These are phyloP conservation scores for Bedellia somnulentella DNA, from an alignment of 2,888 invertebrate species.

Conservation along the genomic window DNA sequence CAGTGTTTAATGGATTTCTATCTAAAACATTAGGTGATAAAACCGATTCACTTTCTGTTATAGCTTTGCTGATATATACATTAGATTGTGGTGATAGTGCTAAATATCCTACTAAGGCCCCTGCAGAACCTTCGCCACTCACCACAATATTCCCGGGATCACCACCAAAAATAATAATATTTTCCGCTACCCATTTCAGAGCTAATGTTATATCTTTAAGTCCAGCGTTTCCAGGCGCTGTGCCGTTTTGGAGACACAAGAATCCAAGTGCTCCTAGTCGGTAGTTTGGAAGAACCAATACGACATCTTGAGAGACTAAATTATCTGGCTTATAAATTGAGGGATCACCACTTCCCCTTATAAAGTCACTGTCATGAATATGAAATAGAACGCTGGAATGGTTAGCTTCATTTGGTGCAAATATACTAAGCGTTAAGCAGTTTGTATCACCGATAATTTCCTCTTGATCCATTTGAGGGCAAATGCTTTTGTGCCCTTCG, in stretches of 20 bases:
- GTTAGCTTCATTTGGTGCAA: conserved; percentile 17
- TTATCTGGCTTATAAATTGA: conserved; percentile 32
- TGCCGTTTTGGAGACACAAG: conserved; percentile 26
- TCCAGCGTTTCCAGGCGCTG: conserved; percentile 38
- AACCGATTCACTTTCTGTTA: conserved; percentile 35
- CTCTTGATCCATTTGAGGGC: conserved; percentile 24
- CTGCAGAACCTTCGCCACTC: conserved; percentile 33
- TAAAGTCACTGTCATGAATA: conserved; percentile 37
- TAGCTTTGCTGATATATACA: conserved; percentile 26
- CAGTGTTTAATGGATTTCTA: conserved; percentile 20
- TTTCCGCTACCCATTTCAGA: conserved; percentile 29
- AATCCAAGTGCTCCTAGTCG: conserved; percentile 42
- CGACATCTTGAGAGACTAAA: conserved; percentile 23
- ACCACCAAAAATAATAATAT: conserved; percentile 34
- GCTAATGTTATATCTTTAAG: conserved; percentile 37
- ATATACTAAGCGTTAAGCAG: conserved; percentile 42
- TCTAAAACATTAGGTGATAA: conserved; percentile 28
- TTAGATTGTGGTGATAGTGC: conserved; percentile 24
- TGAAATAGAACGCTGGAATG: conserved; percentile 28
- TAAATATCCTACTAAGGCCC: conserved; percentile 31
- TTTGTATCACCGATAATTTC: conserved; percentile 19
- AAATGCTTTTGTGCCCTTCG: conserved; percentile 19
- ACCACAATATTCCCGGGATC: conserved; percentile 30
- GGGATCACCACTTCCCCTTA: conserved; percentile 30
- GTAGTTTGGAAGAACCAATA: conserved; percentile 38